A percentile compares a stretch with the other conserved stretches of the same genome.
phyloP scores from a whole-genome alignment of 2,797 vertebrate species.

The Urocyon cinereoargenteus region DNA sequence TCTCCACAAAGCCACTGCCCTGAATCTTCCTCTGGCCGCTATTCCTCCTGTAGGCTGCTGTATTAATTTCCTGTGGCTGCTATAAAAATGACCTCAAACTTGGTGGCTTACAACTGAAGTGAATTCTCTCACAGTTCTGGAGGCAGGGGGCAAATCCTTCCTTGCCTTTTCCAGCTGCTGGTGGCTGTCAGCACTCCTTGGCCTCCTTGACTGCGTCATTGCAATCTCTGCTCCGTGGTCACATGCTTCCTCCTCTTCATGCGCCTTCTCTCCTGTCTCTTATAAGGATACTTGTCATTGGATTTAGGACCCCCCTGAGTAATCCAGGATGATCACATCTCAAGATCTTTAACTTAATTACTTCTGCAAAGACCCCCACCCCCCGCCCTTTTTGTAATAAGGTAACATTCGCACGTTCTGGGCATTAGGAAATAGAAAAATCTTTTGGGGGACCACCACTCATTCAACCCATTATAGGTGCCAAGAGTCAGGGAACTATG shows the following conservation, averaged over 20 bases:
- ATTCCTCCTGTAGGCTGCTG: not conserved
- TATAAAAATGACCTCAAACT: not conserved
- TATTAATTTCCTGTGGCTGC: not conserved
- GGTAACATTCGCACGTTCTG: not conserved
- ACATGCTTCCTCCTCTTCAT: not conserved
- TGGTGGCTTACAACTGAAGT: not conserved
- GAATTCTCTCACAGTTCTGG: not conserved
- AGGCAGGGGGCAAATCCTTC: not conserved
- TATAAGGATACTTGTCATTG: not conserved
- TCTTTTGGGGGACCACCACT: not conserved
- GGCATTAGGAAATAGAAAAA: not conserved
- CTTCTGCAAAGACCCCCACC: not conserved
- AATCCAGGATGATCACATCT: not conserved
- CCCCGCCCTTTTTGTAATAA: not conserved
- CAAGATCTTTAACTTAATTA: not conserved
- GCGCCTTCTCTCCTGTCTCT: not conserved
- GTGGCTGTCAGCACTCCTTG: too few relatives aligned
- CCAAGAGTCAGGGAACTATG: not conserved
- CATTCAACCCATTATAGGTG: not conserved
- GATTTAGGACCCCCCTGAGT: not conserved
- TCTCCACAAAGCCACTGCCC: not conserved
- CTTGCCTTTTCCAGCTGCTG: not conserved
- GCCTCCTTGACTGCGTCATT: not conserved
- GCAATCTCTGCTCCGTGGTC: rapidly evolving
- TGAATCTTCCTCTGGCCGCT: not conserved